Percentiles rank a stretch among this genome's conserved stretches.
These are phyloP conservation scores for Hydrozoanthus tunicans DNA, from an alignment of 64 coral and sea anemone genomes.

Conservation along the genomic window DNA sequence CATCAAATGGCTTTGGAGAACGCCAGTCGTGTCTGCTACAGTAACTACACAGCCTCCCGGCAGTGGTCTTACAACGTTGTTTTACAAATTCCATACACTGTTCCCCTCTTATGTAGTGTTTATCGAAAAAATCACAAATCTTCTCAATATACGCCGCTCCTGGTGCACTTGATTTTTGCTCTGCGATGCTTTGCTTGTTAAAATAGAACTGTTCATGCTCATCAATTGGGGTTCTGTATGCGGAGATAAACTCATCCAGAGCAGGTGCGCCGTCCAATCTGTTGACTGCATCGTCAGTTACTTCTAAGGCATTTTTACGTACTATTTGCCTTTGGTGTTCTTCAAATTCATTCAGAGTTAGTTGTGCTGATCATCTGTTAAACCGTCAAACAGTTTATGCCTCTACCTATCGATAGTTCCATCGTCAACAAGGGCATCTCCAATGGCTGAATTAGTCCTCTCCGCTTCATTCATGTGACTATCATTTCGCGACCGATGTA, in stretches of 20 bases:
- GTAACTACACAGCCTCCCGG: constrained; percentile 25
- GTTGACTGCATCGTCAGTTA: constrained; percentile 36
- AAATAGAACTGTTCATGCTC: constrained; percentile 59
- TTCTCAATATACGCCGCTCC: constrained; percentile 52
- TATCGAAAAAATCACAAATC: constrained; percentile 27
- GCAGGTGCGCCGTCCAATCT: constrained; percentile 52
- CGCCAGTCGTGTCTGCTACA: constrained; percentile 39
- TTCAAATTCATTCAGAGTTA: constrained; percentile 55
- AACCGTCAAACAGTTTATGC: constrained; percentile 15
- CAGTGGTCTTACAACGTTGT: constrained; percentile 32
- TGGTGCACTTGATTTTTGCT: constrained; percentile 1
- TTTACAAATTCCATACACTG: constrained; percentile 63
- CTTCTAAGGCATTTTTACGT: constrained; percentile 57
- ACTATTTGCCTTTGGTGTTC: constrained; percentile 55
- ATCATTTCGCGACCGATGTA: constrained; percentile 61
- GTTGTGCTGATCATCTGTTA: constrained; percentile 24
- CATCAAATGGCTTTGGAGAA: constrained; percentile 39
- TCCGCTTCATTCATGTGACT: constrained; percentile 47
- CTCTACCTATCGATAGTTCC: constrained; percentile 17
- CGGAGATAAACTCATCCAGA: constrained; percentile 46
- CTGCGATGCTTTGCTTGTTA: constrained; percentile 18
- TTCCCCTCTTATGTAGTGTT: constrained; percentile 58
- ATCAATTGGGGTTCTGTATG: not conserved
- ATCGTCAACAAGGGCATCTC: constrained; percentile 37
- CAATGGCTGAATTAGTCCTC: constrained; percentile 41